These are phyloP conservation scores for Odobenus rosmarus DNA, from an alignment of 2,113 vertebrate genomes.

Conservation along the genomic window DNA sequence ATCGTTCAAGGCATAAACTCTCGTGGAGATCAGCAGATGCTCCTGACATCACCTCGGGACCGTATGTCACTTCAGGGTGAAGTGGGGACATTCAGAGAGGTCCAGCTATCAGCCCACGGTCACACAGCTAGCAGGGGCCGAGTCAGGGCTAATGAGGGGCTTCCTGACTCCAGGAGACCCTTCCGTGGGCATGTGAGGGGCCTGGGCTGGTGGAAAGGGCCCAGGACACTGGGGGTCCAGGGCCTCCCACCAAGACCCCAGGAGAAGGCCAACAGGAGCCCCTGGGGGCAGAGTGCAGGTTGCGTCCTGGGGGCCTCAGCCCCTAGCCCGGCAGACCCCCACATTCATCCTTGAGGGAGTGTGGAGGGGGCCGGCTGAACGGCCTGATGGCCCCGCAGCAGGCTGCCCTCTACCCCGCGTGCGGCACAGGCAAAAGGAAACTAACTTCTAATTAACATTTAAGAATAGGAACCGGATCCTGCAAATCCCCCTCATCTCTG, in stretches of 20 bases:
- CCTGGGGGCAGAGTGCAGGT: background rate
- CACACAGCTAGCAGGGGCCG: background rate
- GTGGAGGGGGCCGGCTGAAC: fast-evolving
- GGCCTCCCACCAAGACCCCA: background rate
- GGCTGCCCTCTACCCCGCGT: background rate
- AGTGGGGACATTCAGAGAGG: background rate
- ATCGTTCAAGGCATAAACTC: background rate
- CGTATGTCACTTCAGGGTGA: fast-evolving
- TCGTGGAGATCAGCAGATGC: background rate
- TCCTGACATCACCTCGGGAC: fast-evolving
- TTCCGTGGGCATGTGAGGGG: background rate
- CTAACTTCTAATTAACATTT: slow-evolving; percentile 84
- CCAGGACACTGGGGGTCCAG: background rate
- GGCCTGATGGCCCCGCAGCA: fast-evolving
- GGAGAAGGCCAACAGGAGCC: background rate
- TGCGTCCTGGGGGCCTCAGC: background rate
- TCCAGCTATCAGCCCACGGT: background rate
- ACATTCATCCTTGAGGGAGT: fast-evolving
- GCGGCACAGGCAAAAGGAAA: slow-evolving; percentile 79
- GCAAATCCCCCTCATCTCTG: slow-evolving; percentile 79
- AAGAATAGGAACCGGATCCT: slow-evolving; percentile 81
- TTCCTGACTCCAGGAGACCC: background rate
- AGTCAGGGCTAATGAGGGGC: too few species aligned
- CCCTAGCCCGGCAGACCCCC: fast-evolving
- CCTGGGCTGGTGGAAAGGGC: background rate